Conservation (phyloP, 1,140 invertebrate genomes). For the Bombus affinis region DNA sequence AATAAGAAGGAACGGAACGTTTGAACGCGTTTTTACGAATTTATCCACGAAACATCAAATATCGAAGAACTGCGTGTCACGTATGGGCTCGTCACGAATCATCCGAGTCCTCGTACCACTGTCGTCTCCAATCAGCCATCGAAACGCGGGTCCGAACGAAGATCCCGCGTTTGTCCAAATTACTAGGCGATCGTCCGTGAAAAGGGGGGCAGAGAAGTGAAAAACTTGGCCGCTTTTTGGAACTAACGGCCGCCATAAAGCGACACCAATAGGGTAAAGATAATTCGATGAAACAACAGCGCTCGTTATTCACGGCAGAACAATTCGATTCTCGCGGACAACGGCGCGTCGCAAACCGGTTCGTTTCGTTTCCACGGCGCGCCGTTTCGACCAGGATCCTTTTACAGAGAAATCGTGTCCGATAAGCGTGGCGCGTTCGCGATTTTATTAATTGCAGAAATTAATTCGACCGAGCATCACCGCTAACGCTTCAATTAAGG, state of each 20-base stretch:
- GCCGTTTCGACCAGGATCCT: background rate
- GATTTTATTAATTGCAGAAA: constrained; percentile 65
- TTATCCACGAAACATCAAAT: too few species aligned
- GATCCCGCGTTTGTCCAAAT: background rate
- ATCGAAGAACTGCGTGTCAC: too few species aligned
- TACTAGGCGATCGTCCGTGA: background rate
- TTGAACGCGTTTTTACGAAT: too few species aligned
- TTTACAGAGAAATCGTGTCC: constrained; percentile 52
- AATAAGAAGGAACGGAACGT: too few species aligned
- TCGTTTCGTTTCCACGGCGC: constrained; percentile 18
- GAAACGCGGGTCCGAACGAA: too few species aligned
- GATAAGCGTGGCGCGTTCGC: constrained; percentile 55
- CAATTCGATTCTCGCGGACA: constrained; percentile 43
- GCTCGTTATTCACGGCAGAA: constrained; percentile 57
- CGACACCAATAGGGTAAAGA: constrained; percentile 44
- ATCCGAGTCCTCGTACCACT: too few species aligned
- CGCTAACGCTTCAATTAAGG: constrained; percentile 63
- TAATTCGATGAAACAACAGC: constrained; percentile 54
- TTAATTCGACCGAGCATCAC: constrained; percentile 48
- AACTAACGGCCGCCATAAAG: background rate
- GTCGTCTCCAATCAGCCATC: too few species aligned
- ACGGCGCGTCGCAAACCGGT: constrained; percentile 20
- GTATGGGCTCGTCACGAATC: too few species aligned
- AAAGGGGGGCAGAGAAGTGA: background rate
- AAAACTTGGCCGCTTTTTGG: background rate